Conservation (phyloP, 2,888 invertebrate species). For the Drosophila borealis region DNA sequence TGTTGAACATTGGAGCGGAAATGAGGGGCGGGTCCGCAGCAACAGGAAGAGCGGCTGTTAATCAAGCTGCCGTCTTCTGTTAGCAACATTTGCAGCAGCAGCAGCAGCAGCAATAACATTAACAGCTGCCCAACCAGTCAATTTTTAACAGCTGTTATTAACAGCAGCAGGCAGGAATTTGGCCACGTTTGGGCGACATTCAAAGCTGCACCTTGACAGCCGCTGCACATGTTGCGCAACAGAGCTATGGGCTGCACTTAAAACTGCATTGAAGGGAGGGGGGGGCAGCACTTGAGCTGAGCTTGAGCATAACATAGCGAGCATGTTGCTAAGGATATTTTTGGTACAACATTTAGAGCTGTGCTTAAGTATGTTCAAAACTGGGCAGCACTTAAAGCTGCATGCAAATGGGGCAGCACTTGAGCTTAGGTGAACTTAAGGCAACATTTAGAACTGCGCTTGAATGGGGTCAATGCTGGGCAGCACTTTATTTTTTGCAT, state of each 20-base stretch:
- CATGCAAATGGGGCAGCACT: too few species aligned
- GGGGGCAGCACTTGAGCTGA: too few species aligned
- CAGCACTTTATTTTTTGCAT: too few species aligned
- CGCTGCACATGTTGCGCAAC: too few species aligned
- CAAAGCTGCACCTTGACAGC: neutral
- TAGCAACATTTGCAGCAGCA: constrained; percentile 22
- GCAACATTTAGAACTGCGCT: too few species aligned
- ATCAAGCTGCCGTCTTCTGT: constrained; percentile 21
- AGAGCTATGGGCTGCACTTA: neutral
- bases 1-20: constrained; percentile 42
- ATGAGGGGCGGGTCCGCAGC: constrained; percentile 51
- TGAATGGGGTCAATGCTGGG: too few species aligned
- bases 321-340: neutral
- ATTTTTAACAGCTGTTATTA: neutral
- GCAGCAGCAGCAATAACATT: constrained; percentile 2
- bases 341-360: neutral
- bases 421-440: too few species aligned
- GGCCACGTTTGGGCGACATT: neutral
- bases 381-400: too few species aligned
- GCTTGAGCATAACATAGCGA: too few species aligned
- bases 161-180: too few species aligned
- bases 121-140: constrained; percentile 11
- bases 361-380: too few species aligned
- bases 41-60: constrained; percentile 57
- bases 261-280: neutral